Base-by-base conservation (phyloP, 2,888 invertebrate species). In the Diplolepis rosae region DNA sequence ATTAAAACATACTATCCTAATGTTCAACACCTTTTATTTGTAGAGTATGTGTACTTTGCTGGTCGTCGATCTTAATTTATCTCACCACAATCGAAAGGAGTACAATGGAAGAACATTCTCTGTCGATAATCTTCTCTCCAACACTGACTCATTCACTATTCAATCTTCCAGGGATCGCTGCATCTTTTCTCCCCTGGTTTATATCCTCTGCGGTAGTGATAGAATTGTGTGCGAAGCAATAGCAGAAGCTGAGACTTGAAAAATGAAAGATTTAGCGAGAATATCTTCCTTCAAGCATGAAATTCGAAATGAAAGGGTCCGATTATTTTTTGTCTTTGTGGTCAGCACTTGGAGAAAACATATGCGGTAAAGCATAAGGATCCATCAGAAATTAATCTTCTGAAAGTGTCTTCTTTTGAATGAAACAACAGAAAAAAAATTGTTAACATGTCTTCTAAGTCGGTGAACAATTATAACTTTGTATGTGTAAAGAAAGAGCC, bases 131-230 rank as follows among this genome's bases (percentile, higher is more conserved):
- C 66, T 35, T 50, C 32, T 48, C 66, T 66, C 45, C 32, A 50
- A 45, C 66, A 50, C 45, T 27, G 66, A 66, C 18, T 66, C 66
- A 66, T 66, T 66, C 51, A 51, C 66, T 66, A 66, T 66, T 66
- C 66, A 51, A 66, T 66, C 66, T 66, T 66, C 51, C 51, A 35
- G 66, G 51, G 66, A 50, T 50, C 66, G 66, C 48, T 50, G 66
- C 66, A 66, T 50, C 51, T 66, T 66, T 66, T 66, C 66, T 66
- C 66, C 50, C 66, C 66, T 50, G 22, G 66, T 66, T 66, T 66
- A n/a, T n/a, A 51, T 66, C 51, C 66, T 35, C 24, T 66, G 48
- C 66, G 66, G 66, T 48, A 22, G 24, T 50, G 27, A 66, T 35
- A 51, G 66, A 66, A 66, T 61, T 61, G 61, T 61, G 24, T 61